A percentile compares a stretch with the other conserved stretches of the same genome.
phyloP scores from a whole-genome alignment of 2,113 vertebrate species.

The Deroptyus accipitrinus region DNA sequence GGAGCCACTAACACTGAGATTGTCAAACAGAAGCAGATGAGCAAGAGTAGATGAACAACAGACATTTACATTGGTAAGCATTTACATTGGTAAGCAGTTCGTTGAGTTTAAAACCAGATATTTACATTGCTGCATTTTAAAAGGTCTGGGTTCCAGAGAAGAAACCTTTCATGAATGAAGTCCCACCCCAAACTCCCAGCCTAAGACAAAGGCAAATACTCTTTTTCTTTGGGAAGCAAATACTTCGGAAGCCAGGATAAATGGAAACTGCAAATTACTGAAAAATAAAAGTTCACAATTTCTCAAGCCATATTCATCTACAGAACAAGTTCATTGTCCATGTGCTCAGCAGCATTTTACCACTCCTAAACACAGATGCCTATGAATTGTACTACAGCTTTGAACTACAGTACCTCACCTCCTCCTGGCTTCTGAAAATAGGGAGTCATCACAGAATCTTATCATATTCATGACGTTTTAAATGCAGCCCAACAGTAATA shows the following conservation, averaged over 20 bases:
- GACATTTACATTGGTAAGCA: too few relatives aligned
- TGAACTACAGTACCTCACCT: background rate
- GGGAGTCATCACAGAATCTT: background rate
- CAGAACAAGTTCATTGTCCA: background rate
- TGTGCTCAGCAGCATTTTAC: background rate
- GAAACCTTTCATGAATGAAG: background rate
- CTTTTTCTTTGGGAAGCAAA: background rate
- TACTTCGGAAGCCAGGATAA: background rate
- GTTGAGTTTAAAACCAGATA: background rate
- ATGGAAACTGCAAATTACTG: background rate
- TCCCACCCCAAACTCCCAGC: background rate
- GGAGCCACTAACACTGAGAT: background rate
- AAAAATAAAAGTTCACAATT: background rate
- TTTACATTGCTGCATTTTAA: background rate
- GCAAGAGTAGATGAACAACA: background rate
- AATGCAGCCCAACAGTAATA: background rate
- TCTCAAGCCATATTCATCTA: background rate
- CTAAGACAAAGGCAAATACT: background rate
- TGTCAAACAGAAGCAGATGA: background rate
- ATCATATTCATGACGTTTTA: background rate
- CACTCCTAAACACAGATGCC: fast-evolving
- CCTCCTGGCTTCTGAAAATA: background rate
- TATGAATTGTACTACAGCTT: too few relatives aligned
- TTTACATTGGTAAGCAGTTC: background rate
- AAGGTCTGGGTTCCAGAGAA: background rate